Evolutionary conservation across 2,888 invertebrate genomes (phyloP).

Genomic region (Muscina levida): DNA sequence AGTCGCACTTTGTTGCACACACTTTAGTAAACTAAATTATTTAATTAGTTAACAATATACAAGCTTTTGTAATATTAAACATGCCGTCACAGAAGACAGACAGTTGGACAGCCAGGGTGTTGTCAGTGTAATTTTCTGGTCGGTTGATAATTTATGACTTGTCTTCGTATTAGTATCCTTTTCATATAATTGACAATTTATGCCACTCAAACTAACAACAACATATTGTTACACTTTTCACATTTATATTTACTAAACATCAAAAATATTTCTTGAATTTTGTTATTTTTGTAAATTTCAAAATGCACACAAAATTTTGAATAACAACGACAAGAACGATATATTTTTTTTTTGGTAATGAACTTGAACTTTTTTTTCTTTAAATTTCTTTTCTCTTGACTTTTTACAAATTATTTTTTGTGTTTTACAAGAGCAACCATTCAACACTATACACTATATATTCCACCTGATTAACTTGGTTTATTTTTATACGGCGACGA

Average conservation of each 20-base stretch:
- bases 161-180: conserved; percentile 28
- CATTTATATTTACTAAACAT: conserved; percentile 7
- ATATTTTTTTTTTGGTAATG: conserved; percentile 46
- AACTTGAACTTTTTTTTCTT: conserved; percentile 62
- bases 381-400: conserved; percentile 38
- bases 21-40: conserved; percentile 21
- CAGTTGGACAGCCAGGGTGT: conserved; percentile 40
- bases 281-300: background rate
- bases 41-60: conserved; percentile 33
- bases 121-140: conserved; percentile 61
- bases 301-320: conserved; percentile 38
- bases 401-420: conserved; percentile 47
- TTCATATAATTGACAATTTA: conserved; percentile 51
- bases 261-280: conserved; percentile 1
- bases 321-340: background rate
- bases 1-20: background rate
- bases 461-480: conserved; percentile 52
- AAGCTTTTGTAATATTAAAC: conserved; percentile 28
- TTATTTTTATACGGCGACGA: conserved; percentile 6
- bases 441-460: background rate
- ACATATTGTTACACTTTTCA: conserved; percentile 22
- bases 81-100: conserved; percentile 24
- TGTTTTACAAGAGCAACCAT: conserved; percentile 13
- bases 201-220: conserved; percentile 32
- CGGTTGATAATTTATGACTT: conserved; percentile 47